Conservation (phyloP, 2,113 vertebrate genomes). For the Indicator maculatus region DNA sequence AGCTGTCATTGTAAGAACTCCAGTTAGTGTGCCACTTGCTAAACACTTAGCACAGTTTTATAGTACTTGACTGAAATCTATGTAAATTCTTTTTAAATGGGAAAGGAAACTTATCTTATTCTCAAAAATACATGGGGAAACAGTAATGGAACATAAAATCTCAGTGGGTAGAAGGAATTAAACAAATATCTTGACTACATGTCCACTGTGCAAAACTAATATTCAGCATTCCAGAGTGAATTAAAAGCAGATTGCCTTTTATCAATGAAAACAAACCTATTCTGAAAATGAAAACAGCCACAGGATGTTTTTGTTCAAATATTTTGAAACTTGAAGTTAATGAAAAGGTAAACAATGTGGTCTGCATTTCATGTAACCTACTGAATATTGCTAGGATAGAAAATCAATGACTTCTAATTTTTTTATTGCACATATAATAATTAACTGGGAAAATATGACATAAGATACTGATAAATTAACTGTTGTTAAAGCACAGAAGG, state of each 20-base stretch:
- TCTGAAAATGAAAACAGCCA: conserved; percentile 45
- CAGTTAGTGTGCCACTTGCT: neutral
- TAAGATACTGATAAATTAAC: neutral
- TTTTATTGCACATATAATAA: neutral
- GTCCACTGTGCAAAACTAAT: conserved; percentile 29
- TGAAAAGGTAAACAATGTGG: conserved; percentile 42
- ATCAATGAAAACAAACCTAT: conserved; percentile 58
- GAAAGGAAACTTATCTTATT: neutral
- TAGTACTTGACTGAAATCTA: neutral
- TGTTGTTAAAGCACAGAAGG: neutral
- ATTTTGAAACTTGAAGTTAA: conserved; percentile 43
- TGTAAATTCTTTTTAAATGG: neutral
- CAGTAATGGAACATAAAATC: conserved; percentile 6
- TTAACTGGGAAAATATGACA: neutral
- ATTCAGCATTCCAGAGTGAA: conserved; percentile 54
- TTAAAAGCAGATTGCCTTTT: conserved; percentile 62
- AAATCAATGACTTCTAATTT: neutral
- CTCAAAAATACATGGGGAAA: neutral
- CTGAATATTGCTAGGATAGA: neutral
- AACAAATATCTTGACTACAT: conserved; percentile 34
- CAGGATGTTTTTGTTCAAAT: conserved; percentile 59
- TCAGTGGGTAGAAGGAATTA: conserved; percentile 32
- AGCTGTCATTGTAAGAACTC: neutral
- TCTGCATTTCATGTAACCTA: conserved; percentile 14
- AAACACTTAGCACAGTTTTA: neutral